These are phyloP conservation scores for Nephrotoma flavescens DNA, from an alignment of 2,888 invertebrate species.

Conservation along the genomic window DNA sequence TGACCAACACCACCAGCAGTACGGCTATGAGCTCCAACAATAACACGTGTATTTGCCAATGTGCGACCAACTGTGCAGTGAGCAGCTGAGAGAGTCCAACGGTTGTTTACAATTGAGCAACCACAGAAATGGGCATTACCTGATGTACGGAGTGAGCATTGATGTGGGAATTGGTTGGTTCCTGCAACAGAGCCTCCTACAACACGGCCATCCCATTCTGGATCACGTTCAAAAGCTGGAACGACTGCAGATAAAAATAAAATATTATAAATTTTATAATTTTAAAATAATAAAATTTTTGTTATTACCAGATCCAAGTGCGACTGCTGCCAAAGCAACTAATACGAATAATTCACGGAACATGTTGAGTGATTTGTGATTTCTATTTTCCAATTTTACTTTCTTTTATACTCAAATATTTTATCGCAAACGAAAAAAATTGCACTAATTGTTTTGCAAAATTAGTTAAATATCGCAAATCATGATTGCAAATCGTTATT, in stretches of 20 bases:
- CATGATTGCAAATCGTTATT: no score
- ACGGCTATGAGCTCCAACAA: background rate
- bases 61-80: slow-evolving; percentile 13
- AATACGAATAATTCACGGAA: background rate
- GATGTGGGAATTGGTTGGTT: slow-evolving; percentile 14
- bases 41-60: background rate
- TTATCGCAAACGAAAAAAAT: no score
- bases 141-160: slow-evolving; percentile 13
- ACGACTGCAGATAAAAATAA: no score
- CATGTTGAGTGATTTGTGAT: background rate
- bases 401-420: no score
- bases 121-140: slow-evolving; percentile 16
- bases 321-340: background rate
- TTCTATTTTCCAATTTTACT: no score
- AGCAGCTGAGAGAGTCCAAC: slow-evolving; percentile 18
- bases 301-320: background rate
- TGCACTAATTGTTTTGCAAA: no score
- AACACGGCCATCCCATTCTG: slow-evolving; percentile 9
- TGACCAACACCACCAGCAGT: background rate
- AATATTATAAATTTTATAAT: no score
- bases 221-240: no score
- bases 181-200: slow-evolving; percentile 16
- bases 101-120: slow-evolving; percentile 15
- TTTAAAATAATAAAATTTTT: no score
- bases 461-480: no score